Evolutionary conservation across 2,113 vertebrate species (phyloP).

Genomic region (Cyphomyrus discorhynchus): DNA sequence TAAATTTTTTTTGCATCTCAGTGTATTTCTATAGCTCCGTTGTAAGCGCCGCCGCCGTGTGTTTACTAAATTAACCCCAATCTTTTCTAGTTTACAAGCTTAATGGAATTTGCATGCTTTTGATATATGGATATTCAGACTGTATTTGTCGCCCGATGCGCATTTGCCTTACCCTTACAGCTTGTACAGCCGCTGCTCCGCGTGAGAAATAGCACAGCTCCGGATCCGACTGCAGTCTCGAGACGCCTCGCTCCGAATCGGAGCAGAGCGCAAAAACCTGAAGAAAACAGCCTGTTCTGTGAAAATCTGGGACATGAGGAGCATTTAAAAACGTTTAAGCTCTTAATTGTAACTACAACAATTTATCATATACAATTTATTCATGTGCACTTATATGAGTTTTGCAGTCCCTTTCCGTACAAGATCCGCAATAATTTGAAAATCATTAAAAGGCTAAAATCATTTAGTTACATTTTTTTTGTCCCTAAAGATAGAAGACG

Average conservation of each 20-base stretch:
- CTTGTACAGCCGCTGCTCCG: slow-evolving; percentile 42
- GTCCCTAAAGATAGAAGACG: background rate
- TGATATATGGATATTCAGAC: slow-evolving; percentile 76
- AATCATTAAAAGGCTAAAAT: background rate
- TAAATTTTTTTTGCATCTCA: slow-evolving; percentile 76
- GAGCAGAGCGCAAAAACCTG: background rate
- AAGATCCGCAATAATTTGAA: background rate
- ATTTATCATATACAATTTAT: background rate
- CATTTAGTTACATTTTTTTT: background rate
- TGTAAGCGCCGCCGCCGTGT: slow-evolving; percentile 86
- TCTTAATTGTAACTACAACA: background rate
- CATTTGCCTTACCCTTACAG: slow-evolving; percentile 70
- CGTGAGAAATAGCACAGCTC: slow-evolving; percentile 18
- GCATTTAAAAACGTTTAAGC: background rate
- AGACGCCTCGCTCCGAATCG: background rate
- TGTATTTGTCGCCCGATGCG: slow-evolving; percentile 81
- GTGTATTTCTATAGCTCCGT: slow-evolving; percentile 81
- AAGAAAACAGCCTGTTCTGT: background rate
- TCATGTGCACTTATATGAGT: background rate
- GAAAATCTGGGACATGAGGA: background rate
- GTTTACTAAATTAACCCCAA: slow-evolving; percentile 99
- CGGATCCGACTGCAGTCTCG: background rate
- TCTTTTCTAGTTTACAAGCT: slow-evolving; percentile 86
- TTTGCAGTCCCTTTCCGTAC: background rate
- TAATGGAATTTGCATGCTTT: slow-evolving; percentile 94